Percentiles rank a stretch among this genome's conserved stretches.
These are phyloP conservation scores for Diorhabda sublineata DNA, from an alignment of 1,140 invertebrate species.

Conservation along the genomic window DNA sequence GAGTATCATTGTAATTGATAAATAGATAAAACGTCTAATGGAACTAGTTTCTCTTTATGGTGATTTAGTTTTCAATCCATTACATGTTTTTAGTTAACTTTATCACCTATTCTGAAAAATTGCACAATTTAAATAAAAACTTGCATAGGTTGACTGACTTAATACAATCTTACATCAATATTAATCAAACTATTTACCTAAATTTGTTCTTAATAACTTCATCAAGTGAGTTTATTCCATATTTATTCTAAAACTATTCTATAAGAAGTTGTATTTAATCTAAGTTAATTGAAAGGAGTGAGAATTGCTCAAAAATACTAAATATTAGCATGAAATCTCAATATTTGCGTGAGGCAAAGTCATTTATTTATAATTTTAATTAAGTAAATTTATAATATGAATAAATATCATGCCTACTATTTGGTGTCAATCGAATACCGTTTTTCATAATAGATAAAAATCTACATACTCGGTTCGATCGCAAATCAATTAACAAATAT, in stretches of 20 bases:
- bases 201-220: constrained; percentile 3
- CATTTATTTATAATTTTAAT: constrained; percentile 33
- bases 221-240: not conserved
- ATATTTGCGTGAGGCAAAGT: constrained; percentile 30
- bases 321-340: constrained; percentile 27
- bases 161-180: not conserved
- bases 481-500: no score
- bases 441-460: not conserved
- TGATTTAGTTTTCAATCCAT: no score
- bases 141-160: not conserved
- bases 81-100: no score
- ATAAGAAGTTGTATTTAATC: constrained; percentile 24
- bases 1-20: no score
- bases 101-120: no score
- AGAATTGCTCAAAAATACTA: constrained; percentile 15
- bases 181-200: not conserved
- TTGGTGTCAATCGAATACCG: not conserved
- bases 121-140: not conserved
- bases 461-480: not conserved
- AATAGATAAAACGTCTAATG: no score
- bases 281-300: constrained; percentile 25
- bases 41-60: no score
- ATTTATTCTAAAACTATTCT: not conserved
- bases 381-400: constrained; percentile 26
- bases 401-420: constrained; percentile 10